Percentiles rank a stretch among this genome's conserved stretches.
Conservation (phyloP, 2,888 invertebrate genomes). For the Neocrepidodera transversa region DNA sequence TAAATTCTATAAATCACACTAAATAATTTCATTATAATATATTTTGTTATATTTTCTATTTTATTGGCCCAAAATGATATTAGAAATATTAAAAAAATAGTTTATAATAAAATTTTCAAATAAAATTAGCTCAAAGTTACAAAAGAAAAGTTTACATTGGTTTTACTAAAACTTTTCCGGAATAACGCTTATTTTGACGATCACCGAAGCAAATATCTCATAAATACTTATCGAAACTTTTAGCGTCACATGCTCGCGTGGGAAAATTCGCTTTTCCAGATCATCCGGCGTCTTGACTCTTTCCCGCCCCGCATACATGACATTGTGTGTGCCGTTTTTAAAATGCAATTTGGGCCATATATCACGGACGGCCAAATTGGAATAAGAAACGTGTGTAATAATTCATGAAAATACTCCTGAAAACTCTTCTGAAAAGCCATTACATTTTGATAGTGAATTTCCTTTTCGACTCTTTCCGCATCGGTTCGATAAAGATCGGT, state of each 20-base stretch:
- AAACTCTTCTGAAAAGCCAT: conserved; percentile 40
- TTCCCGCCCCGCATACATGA: background rate
- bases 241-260: conserved; percentile 1
- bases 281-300: background rate
- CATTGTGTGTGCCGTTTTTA: background rate
- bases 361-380: conserved; percentile 36
- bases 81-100: no score
- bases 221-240: conserved; percentile 1
- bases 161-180: no score
- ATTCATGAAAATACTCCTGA: conserved; percentile 39
- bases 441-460: conserved; percentile 40
- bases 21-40: no score
- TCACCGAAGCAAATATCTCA: background rate
- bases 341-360: conserved; percentile 30
- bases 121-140: no score
- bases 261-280: conserved; percentile 3
- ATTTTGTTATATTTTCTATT: no score
- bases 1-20: no score
- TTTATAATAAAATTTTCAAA: no score
- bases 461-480: conserved; percentile 36
- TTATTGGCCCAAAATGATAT: no score
- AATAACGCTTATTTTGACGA: no score
- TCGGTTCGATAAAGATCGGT: conserved; percentile 31
- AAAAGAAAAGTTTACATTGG: no score
- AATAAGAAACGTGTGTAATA: conserved; percentile 39